phyloP scores from a whole-genome alignment of 2,113 vertebrate species.

The Saguinus midas region DNA sequence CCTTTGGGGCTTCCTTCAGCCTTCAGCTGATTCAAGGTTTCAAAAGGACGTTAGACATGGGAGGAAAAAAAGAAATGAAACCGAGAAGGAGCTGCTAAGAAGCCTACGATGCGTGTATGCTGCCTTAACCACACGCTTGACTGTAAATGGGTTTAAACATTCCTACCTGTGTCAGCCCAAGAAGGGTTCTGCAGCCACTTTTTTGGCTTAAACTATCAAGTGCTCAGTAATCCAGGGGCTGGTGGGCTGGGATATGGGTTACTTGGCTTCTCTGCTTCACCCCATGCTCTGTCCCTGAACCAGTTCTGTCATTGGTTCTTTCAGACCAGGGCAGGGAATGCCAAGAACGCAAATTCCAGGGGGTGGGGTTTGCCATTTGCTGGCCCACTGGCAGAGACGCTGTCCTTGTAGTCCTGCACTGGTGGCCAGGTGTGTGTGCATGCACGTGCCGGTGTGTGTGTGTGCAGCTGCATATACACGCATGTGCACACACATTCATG shows the following conservation, averaged over 20 bases:
- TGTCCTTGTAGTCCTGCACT: no score
- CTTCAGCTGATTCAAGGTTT: slow-evolving; percentile 20
- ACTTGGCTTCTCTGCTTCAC: not conserved
- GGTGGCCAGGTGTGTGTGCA: not conserved
- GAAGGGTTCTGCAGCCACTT: not conserved
- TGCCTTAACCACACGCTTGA: fast-evolving
- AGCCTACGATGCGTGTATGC: not conserved
- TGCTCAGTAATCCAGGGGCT: not conserved
- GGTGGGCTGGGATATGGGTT: not conserved
- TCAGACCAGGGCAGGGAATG: not conserved
- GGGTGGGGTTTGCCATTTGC: not conserved
- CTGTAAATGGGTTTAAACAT: not conserved
- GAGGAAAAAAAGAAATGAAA: not conserved
- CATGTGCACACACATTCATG: no score
- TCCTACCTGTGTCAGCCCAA: not conserved
- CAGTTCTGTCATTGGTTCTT: not conserved
- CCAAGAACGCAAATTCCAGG: not conserved
- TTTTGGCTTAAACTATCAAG: not conserved
- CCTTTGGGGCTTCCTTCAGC: not conserved
- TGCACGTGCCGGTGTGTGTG: no score
- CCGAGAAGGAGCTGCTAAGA: not conserved
- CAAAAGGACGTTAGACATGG: not conserved
- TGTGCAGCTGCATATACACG: not conserved
- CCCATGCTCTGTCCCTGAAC: not conserved
- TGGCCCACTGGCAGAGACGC: not conserved